Evolutionary conservation across 2,797 vertebrate genomes (phyloP).

Genomic region (Nasua narica): DNA sequence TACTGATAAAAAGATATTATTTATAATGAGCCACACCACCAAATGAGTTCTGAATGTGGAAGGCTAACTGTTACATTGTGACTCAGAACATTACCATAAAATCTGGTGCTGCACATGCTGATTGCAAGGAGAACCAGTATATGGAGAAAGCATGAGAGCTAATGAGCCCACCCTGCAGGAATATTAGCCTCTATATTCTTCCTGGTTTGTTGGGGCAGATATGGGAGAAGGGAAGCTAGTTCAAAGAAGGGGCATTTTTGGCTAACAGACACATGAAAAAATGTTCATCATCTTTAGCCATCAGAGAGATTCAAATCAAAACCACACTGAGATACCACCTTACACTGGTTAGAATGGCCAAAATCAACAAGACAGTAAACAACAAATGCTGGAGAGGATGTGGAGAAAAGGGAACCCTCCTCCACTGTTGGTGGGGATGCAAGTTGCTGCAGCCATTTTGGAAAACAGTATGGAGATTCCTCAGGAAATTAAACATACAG

Average conservation of each 20-base stretch:
- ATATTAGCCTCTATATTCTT: background rate
- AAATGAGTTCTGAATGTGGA: conserved; percentile 62
- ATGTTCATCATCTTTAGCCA: too few relatives aligned
- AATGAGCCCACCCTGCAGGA: background rate
- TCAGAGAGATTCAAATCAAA: too few relatives aligned
- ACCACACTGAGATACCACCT: too few relatives aligned
- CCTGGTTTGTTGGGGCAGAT: background rate
- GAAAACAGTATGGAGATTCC: too few relatives aligned
- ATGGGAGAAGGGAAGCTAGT: background rate
- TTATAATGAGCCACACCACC: conserved; percentile 70
- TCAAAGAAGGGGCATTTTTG: background rate
- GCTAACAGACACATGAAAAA: too few relatives aligned
- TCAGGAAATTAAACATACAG: too few relatives aligned
- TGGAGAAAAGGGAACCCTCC: too few relatives aligned
- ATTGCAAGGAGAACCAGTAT: background rate
- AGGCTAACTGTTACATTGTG: conserved; percentile 69
- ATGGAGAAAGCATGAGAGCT: background rate
- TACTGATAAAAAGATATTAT: conserved; percentile 78
- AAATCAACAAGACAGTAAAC: too few relatives aligned
- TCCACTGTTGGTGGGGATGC: too few relatives aligned
- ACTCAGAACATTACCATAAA: conserved; percentile 64
- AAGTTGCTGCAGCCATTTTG: too few relatives aligned
- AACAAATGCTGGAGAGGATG: too few relatives aligned
- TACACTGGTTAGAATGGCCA: too few relatives aligned
- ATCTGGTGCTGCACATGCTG: conserved; percentile 43